Evolutionary conservation across 2,113 vertebrate species (phyloP), one percentile per base, ranked within the genome.

Genomic region (Apodemus sylvaticus): DNA sequence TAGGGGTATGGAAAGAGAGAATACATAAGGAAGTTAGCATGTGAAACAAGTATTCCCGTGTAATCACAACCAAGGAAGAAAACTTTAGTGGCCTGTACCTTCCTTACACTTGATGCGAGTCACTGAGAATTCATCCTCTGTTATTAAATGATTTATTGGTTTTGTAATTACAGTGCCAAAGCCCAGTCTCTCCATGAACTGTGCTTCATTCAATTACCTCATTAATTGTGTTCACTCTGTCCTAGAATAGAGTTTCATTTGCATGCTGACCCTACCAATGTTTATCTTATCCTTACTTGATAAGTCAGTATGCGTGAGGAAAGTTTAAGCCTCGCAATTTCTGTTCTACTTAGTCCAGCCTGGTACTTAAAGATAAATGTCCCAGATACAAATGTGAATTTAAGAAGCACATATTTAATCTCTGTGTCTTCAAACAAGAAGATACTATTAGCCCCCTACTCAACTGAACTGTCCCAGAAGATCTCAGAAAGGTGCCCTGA

Each of bases 81-180:
- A 60, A 62, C 53, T 78, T 91, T 85, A 51, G 26, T 82, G 60
- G 31, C 71, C 76, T 24, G 19, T 36, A 3, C 68, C 55, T 62
- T 89, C 62, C 68, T 92, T 74, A 29, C 34, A 85, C 64, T 96
- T 45, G 8, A 66, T 89, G 7, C 9, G 4, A 42, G 79, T 79
- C 42, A 92, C 42, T 85, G 34, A 90, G 48, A 62, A 34, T 55
- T 62, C 34, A 92, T 42, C 7, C 7, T 92, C 3, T 94, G 29
- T 42, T 95, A 5, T 55, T 81, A 74, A 96, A 26, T 94, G 77
- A 92, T 58, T 77, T 81, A 70, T n/a, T 95, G 60, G 26, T 55
- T 48, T 48, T 97, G 64, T 14, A 78, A 55, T 90, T 73, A 64
- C n/a, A 16, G n/a, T 45, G 39, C 74, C 85, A 93, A 66, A 91